Conservation (phyloP, 2,888 invertebrate genomes). For the Cosmorhoe ocellata region DNA sequence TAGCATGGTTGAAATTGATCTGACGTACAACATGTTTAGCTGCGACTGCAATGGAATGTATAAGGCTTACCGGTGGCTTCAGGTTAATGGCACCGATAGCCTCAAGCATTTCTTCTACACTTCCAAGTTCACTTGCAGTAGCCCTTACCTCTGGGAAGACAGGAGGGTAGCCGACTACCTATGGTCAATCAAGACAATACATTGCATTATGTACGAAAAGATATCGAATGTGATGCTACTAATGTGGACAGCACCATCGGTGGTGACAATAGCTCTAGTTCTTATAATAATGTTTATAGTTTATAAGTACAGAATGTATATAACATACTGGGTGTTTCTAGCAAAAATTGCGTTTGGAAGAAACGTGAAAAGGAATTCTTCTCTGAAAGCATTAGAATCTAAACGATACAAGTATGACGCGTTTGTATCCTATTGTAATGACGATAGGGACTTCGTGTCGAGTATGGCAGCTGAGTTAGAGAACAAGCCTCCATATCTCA, state of each 20-base stretch:
- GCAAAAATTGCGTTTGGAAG: slow-evolving; percentile 77
- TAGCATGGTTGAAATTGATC: slow-evolving; percentile 58
- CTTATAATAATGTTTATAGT: slow-evolving; percentile 48
- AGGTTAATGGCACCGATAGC: slow-evolving; percentile 57
- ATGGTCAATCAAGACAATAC: slow-evolving; percentile 60
- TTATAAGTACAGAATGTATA: slow-evolving; percentile 74
- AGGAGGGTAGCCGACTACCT: slow-evolving; percentile 67
- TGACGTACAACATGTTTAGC: slow-evolving; percentile 78
- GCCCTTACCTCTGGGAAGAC: slow-evolving; percentile 73
- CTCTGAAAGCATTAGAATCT: slow-evolving; percentile 35
- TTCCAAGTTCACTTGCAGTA: slow-evolving; percentile 68
- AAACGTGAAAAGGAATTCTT: slow-evolving; percentile 53
- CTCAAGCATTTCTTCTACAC: slow-evolving; percentile 59
- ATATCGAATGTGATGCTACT: slow-evolving; percentile 64
- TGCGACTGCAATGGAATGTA: slow-evolving; percentile 80
- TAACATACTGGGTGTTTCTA: slow-evolving; percentile 81
- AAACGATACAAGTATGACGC: slow-evolving; percentile 80
- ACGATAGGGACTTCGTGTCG: slow-evolving; percentile 84
- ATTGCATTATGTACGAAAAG: slow-evolving; percentile 67
- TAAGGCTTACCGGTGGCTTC: slow-evolving; percentile 66
- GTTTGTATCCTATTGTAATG: slow-evolving; percentile 83
- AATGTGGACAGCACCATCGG: slow-evolving; percentile 67
- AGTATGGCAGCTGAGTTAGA: slow-evolving; percentile 84
- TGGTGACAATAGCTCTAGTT: slow-evolving; percentile 59
- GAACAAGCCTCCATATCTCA: slow-evolving; percentile 80